A percentile compares a stretch with the other conserved stretches of the same genome.
Evolutionary conservation across 1,140 invertebrate genomes (phyloP).

Genomic region (Hycleus phaleratus): DNA sequence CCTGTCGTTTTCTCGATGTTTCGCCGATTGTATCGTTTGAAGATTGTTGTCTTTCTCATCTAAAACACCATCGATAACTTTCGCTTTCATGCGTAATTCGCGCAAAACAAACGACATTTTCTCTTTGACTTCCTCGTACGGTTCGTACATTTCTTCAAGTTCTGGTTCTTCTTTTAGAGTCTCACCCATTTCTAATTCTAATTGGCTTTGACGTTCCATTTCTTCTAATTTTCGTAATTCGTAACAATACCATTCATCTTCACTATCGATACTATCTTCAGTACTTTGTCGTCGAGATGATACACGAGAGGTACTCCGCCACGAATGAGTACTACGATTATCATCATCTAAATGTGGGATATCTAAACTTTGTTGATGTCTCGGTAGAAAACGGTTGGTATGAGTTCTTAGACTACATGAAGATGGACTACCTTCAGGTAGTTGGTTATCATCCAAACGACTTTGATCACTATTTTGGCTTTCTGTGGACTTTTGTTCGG

Average conservation of each 20-base stretch:
- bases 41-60: slow-evolving; percentile 35
- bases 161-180: slow-evolving; percentile 53
- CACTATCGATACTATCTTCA: slow-evolving; percentile 86
- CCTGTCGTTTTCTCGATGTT: slow-evolving; percentile 37
- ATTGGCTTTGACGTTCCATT: slow-evolving; percentile 66
- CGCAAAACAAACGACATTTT: slow-evolving; percentile 68
- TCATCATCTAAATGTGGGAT: slow-evolving; percentile 75
- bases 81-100: slow-evolving; percentile 64
- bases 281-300: slow-evolving; percentile 83
- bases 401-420: slow-evolving; percentile 51
- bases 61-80: slow-evolving; percentile 37
- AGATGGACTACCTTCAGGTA: slow-evolving; percentile 50
- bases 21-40: slow-evolving; percentile 39
- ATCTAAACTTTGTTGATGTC: slow-evolving; percentile 72
- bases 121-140: slow-evolving; percentile 64
- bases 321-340: slow-evolving; percentile 80
- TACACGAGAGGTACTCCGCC: slow-evolving; percentile 74
- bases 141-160: slow-evolving; percentile 46
- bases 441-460: background rate
- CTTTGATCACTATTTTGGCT: slow-evolving; percentile 39
- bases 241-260: slow-evolving; percentile 90
- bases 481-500: slow-evolving; percentile 40
- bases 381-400: slow-evolving; percentile 51
- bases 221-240: slow-evolving; percentile 80
- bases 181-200: slow-evolving; percentile 55